A percentile compares a stretch with the other conserved stretches of the same genome.
Evolutionary conservation across 2,113 vertebrate species (phyloP).

Genomic region (Daphoenositta chrysoptera): DNA sequence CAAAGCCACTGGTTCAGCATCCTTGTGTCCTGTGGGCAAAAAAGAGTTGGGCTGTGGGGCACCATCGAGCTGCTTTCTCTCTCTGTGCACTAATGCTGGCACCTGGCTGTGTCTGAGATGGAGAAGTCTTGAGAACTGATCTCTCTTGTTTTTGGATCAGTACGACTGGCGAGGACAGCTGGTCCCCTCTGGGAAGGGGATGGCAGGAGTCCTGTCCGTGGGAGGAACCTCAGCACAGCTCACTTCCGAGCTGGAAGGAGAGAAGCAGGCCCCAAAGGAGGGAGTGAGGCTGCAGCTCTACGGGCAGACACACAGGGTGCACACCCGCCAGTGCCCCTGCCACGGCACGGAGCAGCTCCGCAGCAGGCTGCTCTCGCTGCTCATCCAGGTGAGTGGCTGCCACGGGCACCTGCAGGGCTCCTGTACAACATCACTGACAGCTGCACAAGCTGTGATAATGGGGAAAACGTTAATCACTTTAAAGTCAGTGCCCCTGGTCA

Average conservation of each 20-base stretch:
- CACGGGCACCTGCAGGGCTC: not conserved
- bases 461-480: not conserved
- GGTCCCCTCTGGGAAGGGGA: not conserved
- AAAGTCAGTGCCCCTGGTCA: not conserved
- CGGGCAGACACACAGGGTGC: not conserved
- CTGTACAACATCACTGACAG: accelerated
- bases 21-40: not conserved
- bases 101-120: not conserved
- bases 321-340: not conserved
- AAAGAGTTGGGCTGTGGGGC: not conserved
- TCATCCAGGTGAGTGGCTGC: constrained; percentile 9
- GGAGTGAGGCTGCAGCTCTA: constrained; percentile 47
- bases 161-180: constrained; percentile 29
- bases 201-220: not conserved
- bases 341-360: not conserved
- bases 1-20: not conserved
- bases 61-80: not conserved
- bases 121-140: not conserved
- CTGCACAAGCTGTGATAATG: not conserved
- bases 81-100: not conserved
- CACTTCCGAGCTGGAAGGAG: not conserved
- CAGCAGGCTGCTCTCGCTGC: not conserved
- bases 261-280: not conserved
- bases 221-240: not conserved
- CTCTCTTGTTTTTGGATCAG: not conserved